phyloP scores from a whole-genome alignment of 2,113 vertebrate genomes.

The Dryoscopus gambensis region DNA sequence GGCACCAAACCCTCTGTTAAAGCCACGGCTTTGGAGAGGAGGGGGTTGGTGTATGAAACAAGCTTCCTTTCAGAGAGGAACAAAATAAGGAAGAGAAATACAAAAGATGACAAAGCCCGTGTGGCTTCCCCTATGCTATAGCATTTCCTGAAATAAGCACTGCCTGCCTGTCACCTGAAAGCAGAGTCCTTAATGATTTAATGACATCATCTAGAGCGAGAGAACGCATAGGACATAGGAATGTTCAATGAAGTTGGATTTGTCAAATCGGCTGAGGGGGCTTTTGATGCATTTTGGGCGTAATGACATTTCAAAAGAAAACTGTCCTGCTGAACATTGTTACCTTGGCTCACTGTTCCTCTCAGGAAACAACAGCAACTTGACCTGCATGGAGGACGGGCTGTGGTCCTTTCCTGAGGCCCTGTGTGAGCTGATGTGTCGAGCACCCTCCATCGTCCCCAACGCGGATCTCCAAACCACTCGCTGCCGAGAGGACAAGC shows the following conservation, averaged over 20 bases:
- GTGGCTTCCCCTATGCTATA: neutral
- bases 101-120: conserved; percentile 40
- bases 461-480: conserved; percentile 89
- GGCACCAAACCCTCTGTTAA: conserved; percentile 13
- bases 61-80: conserved; percentile 31
- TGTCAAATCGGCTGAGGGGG: neutral
- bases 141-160: conserved; percentile 40
- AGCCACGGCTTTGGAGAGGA: conserved; percentile 2
- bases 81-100: conserved; percentile 37
- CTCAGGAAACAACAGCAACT: conserved; percentile 88
- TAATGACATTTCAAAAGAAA: neutral
- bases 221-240: neutral
- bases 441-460: conserved; percentile 83
- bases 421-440: conserved; percentile 93
- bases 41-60: neutral
- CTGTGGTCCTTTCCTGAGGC: conserved; percentile 98
- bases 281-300: neutral
- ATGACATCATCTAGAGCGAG: neutral
- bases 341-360: neutral
- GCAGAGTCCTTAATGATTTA: conserved; percentile 1
- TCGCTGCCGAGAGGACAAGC: conserved; percentile 85
- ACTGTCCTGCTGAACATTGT: neutral
- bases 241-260: neutral
- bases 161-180: neutral
- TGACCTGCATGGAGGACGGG: conserved; percentile 92